phyloP scores from a whole-genome alignment of 2,888 invertebrate species.

The Drosophila prolongata region DNA sequence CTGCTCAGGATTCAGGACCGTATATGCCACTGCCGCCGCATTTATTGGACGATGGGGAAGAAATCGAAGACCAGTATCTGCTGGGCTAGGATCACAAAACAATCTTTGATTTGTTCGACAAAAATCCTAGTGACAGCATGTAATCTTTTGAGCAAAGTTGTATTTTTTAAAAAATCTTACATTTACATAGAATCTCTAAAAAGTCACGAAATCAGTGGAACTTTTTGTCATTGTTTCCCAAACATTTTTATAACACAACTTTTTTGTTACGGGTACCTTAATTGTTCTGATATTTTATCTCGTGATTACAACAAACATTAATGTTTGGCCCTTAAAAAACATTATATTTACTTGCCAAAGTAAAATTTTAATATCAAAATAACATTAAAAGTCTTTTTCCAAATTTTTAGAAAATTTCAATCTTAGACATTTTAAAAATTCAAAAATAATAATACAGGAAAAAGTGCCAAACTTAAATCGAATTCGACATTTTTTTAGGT shows the following conservation, averaged over 20 bases:
- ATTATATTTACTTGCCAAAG: no score
- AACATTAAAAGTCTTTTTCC: no score
- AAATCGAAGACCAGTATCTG: conserved; percentile 71
- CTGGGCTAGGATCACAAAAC: conserved; percentile 47
- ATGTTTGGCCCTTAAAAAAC: no score
- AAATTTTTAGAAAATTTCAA: no score
- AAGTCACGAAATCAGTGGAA: no score
- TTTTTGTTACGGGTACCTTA: background rate
- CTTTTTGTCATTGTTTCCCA: background rate
- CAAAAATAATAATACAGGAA: background rate
- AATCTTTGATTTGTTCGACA: background rate
- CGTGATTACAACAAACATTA: no score
- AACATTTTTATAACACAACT: background rate
- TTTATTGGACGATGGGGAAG: conserved; percentile 58
- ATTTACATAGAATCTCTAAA: no score
- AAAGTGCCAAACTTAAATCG: conserved; percentile 1
- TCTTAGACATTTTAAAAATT: background rate
- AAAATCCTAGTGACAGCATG: background rate
- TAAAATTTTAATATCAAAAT: no score
- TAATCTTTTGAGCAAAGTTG: background rate
- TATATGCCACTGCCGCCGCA: conserved; percentile 74
- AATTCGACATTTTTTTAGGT: background rate
- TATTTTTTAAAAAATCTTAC: no score
- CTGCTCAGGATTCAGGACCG: conserved; percentile 31
- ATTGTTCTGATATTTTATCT: no score